Base-by-base conservation (phyloP, 1,140 invertebrate genomes). In the Atta texana region DNA sequence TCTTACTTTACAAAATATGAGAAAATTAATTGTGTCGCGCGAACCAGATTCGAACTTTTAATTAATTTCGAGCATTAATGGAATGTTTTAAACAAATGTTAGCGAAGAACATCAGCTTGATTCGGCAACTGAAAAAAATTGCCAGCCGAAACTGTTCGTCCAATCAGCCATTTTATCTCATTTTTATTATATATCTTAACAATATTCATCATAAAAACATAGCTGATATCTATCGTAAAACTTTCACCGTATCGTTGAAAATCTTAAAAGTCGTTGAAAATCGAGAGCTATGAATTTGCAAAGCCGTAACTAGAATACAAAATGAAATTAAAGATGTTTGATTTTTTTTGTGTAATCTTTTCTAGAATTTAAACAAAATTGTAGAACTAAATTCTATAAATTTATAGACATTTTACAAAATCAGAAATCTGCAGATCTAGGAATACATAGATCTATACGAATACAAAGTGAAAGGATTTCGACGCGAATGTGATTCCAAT, bases 181-280 rank as follows among this genome's bases (percentile, higher is more conserved):
- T 31, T 8, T 66, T 44, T 39, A 63, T 39, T 74, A 63, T 61
- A 74, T 84, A 84, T 75, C n/a, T 61, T 75, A 61, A 84, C 69
- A 84, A 21, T 39, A 39, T 44, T 84, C 16, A 69, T 74, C 51
- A 84, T 55, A 51, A 61, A 84, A 84, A 75, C 80, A 51, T 59
- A 84, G 80, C 39, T 75, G 57, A 75, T 61, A 63, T n/a, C 69
- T 74, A 72, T 82, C 78, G 31, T 68, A 57, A 89, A 87, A 87
- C 72, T 82, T 89, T 80, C 76, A 84, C 80, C 61, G 10, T 77
- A 84, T 89, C 64, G 85, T 78, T 88, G 69, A 74, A 86, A 55
- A 28, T 64, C 28, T 76, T 63, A 85, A 88, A 44, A 61, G 63
- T 88, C 84, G 76, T 87, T 84, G 80, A 63, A 74, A 63, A 61